These are phyloP conservation scores for Melanaphis sacchari DNA, from an alignment of 1,140 invertebrate genomes.

Conservation along the genomic window DNA sequence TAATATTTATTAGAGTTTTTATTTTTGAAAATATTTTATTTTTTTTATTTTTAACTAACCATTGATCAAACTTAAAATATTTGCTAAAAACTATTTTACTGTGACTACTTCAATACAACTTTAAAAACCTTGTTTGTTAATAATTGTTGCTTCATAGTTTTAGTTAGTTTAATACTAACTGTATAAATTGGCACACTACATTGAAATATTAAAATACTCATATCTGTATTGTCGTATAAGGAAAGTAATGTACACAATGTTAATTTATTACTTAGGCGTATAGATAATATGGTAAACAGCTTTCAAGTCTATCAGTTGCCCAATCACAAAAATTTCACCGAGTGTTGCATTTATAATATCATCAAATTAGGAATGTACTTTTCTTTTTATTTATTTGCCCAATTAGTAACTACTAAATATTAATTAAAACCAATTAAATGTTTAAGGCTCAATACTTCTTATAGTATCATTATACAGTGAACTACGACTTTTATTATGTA, in stretches of 20 bases:
- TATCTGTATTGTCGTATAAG: background rate
- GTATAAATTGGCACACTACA: too few relatives aligned
- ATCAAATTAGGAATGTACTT: background rate
- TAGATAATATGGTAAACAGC: too few relatives aligned
- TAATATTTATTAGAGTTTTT: background rate
- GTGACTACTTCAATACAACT: background rate
- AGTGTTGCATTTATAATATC: background rate
- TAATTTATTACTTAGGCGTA: background rate
- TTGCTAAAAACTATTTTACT: background rate
- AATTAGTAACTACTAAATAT: background rate
- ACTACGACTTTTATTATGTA: too few relatives aligned
- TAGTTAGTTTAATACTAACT: too few relatives aligned
- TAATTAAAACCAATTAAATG: background rate
- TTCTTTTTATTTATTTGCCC: background rate
- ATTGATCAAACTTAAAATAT: background rate
- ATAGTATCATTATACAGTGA: too few relatives aligned
- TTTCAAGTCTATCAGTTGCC: background rate
- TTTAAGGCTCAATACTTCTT: background rate
- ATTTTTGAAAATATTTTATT: background rate
- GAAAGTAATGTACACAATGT: background rate
- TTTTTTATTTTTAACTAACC: background rate
- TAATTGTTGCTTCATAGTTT: background rate
- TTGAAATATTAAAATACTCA: background rate
- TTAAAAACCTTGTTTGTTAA: too few relatives aligned
- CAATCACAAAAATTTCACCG: background rate